These are phyloP conservation scores for Agonopterix subpropinquella DNA, from an alignment of 2,888 invertebrate genomes.

Conservation along the genomic window DNA sequence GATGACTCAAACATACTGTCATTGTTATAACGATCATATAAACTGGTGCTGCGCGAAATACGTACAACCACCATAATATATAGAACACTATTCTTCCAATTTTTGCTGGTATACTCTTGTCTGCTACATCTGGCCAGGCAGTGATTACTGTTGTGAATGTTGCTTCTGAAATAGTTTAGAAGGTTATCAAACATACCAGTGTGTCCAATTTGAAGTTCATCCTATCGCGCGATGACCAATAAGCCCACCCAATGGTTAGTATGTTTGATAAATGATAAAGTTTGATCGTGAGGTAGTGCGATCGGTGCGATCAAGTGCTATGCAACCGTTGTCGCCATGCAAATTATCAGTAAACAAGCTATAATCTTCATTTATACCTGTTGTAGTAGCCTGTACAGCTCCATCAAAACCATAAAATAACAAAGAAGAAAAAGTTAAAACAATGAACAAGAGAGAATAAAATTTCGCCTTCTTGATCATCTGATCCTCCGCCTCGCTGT, in stretches of 20 bases:
- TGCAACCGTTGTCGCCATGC: too few relatives aligned
- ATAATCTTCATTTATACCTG: background rate
- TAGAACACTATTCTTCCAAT: constrained; percentile 17
- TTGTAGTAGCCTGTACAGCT: constrained; percentile 8
- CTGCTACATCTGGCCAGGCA: constrained; percentile 31
- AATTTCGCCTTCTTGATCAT: constrained; percentile 31
- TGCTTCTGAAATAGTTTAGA: constrained; percentile 15
- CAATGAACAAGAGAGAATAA: constrained; percentile 20
- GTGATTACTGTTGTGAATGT: constrained; percentile 32
- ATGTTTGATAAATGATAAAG: too few relatives aligned
- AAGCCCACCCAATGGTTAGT: too few relatives aligned
- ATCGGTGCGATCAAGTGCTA: too few relatives aligned
- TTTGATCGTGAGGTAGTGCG: too few relatives aligned
- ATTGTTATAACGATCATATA: constrained; percentile 22
- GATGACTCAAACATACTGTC: constrained; percentile 28
- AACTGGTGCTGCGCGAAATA: constrained; percentile 16
- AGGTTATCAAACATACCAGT: too few relatives aligned
- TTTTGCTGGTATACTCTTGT: constrained; percentile 21
- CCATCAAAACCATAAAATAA: constrained; percentile 23
- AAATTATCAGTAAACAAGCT: too few relatives aligned
- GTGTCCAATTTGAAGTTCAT: too few relatives aligned
- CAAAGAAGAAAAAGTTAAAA: constrained; percentile 11
- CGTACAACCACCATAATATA: constrained; percentile 27
- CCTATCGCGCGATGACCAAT: too few relatives aligned
- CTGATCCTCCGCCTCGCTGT: constrained; percentile 28